A percentile compares a stretch with the other conserved stretches of the same genome.
Evolutionary conservation across 2,797 vertebrate genomes (phyloP).

Genomic region (Pseudopleuronectes americanus): DNA sequence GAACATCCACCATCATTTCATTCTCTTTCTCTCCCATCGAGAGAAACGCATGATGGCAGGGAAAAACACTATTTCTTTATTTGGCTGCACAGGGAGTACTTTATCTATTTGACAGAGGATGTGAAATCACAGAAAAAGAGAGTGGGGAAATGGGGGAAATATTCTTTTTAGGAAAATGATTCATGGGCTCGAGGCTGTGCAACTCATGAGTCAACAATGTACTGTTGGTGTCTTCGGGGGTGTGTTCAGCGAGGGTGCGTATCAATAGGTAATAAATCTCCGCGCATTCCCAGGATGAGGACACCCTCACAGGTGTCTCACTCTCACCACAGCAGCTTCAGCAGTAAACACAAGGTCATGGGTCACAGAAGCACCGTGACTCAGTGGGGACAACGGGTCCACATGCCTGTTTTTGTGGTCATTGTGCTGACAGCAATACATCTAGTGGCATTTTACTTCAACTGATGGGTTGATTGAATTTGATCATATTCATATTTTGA

Average conservation of each 20-base stretch:
- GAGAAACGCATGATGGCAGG: conserved; percentile 58
- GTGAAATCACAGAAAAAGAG: conserved; percentile 76
- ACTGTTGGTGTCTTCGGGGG: conserved; percentile 77
- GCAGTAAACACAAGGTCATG: conserved; percentile 49
- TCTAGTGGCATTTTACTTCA: background rate
- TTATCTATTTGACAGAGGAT: conserved; percentile 80
- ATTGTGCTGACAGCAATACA: background rate
- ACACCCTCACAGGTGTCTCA: conserved; percentile 74
- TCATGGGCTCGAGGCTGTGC: conserved; percentile 73
- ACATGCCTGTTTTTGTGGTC: conserved; percentile 2
- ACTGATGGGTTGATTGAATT: background rate
- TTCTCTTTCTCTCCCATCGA: conserved; percentile 42
- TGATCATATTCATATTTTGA: background rate
- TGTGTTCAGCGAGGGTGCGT: conserved; percentile 69
- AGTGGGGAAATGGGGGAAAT: conserved; percentile 58
- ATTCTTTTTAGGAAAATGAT: conserved; percentile 79
- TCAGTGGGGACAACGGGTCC: conserved; percentile 28
- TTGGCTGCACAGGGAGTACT: conserved; percentile 73
- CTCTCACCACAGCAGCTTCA: conserved; percentile 69
- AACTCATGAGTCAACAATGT: conserved; percentile 86
- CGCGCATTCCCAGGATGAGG: conserved; percentile 64
- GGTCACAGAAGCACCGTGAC: conserved; percentile 52
- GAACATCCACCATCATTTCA: conserved; percentile 52
- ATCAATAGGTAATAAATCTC: conserved; percentile 85
- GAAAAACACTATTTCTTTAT: conserved; percentile 75